Evolutionary conservation across 92 coral and sea anemone genomes (phyloP).

Genomic region (Epizoanthus stellaris): DNA sequence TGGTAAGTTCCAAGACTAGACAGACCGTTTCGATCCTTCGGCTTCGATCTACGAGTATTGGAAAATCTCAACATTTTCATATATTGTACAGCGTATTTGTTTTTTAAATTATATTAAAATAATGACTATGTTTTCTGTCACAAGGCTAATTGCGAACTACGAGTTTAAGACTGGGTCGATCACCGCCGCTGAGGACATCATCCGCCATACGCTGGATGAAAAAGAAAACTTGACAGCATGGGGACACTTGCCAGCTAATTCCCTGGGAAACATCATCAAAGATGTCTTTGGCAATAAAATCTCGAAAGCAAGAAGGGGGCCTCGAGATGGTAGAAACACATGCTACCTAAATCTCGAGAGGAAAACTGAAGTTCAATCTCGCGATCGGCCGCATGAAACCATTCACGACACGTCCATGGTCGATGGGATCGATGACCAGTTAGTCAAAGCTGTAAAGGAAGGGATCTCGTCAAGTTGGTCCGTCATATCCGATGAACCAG

Average conservation of each 20-base stretch:
- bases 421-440: slow-evolving; percentile 8
- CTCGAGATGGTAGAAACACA: background rate
- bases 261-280: too few relatives aligned
- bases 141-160: too few relatives aligned
- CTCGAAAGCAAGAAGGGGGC: background rate
- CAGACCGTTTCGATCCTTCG: too few relatives aligned
- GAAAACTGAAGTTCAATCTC: background rate
- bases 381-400: too few relatives aligned
- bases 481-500: slow-evolving; percentile 28
- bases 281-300: too few relatives aligned
- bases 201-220: background rate
- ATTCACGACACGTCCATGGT: background rate
- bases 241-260: too few relatives aligned
- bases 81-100: too few relatives aligned
- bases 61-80: too few relatives aligned
- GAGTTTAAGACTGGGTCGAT: background rate
- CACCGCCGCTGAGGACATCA: slow-evolving; percentile 3
- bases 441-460: background rate
- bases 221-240: background rate
- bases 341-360: background rate
- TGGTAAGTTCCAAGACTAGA: too few relatives aligned
- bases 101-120: too few relatives aligned
- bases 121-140: too few relatives aligned
- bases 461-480: slow-evolving; percentile 26
- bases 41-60: too few relatives aligned